These are phyloP conservation scores for Eupsilia transversa DNA, from an alignment of 2,888 invertebrate species.

Conservation along the genomic window DNA sequence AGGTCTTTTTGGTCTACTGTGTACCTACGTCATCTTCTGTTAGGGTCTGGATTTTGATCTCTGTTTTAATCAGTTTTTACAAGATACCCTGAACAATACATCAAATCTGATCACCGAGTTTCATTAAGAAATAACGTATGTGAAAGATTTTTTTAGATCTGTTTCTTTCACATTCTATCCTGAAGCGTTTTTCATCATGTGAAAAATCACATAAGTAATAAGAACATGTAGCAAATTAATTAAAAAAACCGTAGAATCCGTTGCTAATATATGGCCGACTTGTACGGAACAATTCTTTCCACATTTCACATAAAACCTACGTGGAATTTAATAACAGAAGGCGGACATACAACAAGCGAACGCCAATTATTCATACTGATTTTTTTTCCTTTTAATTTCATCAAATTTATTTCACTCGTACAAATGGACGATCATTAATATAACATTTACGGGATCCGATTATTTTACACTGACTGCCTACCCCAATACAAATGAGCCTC, in stretches of 20 bases:
- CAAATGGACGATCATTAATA: conserved; percentile 82
- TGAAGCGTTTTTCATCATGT: neutral
- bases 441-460: conserved; percentile 80
- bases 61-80: neutral
- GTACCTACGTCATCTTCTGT: neutral
- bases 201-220: conserved; percentile 32
- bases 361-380: conserved; percentile 76
- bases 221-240: conserved; percentile 38
- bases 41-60: neutral
- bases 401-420: conserved; percentile 84
- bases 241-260: conserved; percentile 10
- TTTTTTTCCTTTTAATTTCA: conserved; percentile 82
- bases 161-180: neutral
- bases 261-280: conserved; percentile 46
- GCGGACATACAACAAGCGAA: conserved; percentile 72
- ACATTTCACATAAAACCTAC: conserved; percentile 64
- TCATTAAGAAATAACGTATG: no score
- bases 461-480: conserved; percentile 72
- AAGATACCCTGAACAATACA: neutral
- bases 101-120: neutral
- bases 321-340: conserved; percentile 72
- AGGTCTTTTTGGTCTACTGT: neutral
- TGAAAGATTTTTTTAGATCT: neutral
- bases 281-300: conserved; percentile 53
- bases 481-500: conserved; percentile 67